Evolutionary conservation across 2,888 invertebrate genomes (phyloP).

Genomic region (Stenoptilia bipunctidactyla): DNA sequence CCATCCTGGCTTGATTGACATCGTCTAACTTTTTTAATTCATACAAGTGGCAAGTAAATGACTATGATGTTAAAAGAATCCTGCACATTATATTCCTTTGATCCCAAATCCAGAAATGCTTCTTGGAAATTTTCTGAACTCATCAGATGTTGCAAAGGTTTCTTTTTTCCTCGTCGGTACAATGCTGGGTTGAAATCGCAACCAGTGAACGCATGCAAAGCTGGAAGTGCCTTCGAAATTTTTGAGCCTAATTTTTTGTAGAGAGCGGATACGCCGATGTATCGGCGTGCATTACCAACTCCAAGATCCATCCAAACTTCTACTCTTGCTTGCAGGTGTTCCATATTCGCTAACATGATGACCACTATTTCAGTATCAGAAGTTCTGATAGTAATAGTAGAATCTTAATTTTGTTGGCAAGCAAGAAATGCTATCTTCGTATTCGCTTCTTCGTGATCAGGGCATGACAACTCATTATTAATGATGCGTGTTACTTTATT

Average conservation of each 20-base stretch:
- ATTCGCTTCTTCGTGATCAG: slow-evolving; percentile 19
- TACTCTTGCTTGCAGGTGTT: slow-evolving; percentile 4
- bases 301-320: slow-evolving; percentile 6
- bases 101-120: no score
- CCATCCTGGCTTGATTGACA: no score
- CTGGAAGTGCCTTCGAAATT: slow-evolving; percentile 12
- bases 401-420: slow-evolving; percentile 11
- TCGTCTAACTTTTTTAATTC: no score
- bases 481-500: not conserved
- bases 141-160: slow-evolving; percentile 2
- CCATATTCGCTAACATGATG: slow-evolving; percentile 3
- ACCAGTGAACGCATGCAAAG: slow-evolving; percentile 1
- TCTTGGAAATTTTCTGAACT: slow-evolving; percentile 10
- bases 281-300: slow-evolving; percentile 6
- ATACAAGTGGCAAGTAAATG: no score
- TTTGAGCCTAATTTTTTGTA: not conserved
- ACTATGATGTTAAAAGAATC: no score
- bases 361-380: slow-evolving; percentile 17
- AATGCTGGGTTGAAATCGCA: slow-evolving; percentile 7
- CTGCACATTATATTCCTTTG: no score
- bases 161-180: slow-evolving; percentile 8
- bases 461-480: slow-evolving; percentile 6
- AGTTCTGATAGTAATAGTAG: slow-evolving; percentile 11
- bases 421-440: slow-evolving; percentile 14
- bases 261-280: slow-evolving; percentile 2